Base-by-base conservation (phyloP, 2,797 vertebrate species). In the Arrhamphus sclerolepis region DNA sequence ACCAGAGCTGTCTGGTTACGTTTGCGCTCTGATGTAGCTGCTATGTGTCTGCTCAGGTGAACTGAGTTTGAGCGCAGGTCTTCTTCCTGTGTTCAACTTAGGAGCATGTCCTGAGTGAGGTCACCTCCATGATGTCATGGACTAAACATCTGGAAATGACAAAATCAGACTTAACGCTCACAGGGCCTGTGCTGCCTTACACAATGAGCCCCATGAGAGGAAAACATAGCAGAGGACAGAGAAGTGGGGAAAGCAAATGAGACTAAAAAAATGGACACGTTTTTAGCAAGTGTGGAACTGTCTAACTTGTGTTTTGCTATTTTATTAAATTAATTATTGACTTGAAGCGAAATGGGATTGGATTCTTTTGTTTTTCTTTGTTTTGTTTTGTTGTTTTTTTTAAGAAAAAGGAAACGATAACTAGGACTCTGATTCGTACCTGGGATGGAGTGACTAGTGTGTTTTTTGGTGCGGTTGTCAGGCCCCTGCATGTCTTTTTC, bases 71-170 rank as follows among this genome's bases (percentile, higher is more conserved):
- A 53, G 72, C 40, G 53, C 53, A 74, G 64, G 70, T 75, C 62
- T 47, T 72, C 74, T 42, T 72, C 63, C 56, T 78, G 48, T 58
- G 53, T 55, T 77, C 74, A 72, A 52, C 47, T 13, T 51, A 75
- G 77, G 77, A 86, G 78, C 87, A 83, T 80, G 82, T 76, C 86
- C 77, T 69, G 72, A 81, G 69, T 89, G 87, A 90, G 84, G 87
- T 91, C 90, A 90, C 79, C 62, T 76, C 72, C 53, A 83, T 89
- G 81, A 92, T 79, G 84, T 91, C 89, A 92, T 85, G 74, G 78
- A 72, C 80, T 73, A 88, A 89, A 90, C 83, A 92, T 92, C 85
- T 87, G 82, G 68, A 65, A 87, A 91, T 89, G 85, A 91, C 87
- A 86, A 89, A 89, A 89, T 89, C 87, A 82, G 87, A 82, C 69